phyloP scores from a whole-genome alignment of 2,888 invertebrate species.

The Chrysodeixis includens region DNA sequence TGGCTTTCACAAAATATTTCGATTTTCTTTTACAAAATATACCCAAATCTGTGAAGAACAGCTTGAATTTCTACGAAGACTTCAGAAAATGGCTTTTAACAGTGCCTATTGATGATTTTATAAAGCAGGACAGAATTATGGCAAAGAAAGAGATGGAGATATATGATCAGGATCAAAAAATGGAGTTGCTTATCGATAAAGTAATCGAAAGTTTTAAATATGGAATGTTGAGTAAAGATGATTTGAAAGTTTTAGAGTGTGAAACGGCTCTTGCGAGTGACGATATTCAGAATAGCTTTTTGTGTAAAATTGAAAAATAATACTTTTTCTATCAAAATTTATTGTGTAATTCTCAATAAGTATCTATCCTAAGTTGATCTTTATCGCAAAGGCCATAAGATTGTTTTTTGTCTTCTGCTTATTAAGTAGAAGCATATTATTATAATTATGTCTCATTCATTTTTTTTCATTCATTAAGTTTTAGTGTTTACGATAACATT shows the following conservation, averaged over 20 bases:
- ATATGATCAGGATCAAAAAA: conserved; percentile 41
- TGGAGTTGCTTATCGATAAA: conserved; percentile 54
- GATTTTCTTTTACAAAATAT: background rate
- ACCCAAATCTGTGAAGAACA: background rate
- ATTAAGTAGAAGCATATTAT: too few species aligned
- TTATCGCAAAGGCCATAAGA: too few species aligned
- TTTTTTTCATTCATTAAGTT: too few species aligned
- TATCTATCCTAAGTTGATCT: too few species aligned
- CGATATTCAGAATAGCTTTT: conserved; percentile 18
- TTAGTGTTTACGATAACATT: too few species aligned
- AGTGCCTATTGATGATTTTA: conserved; percentile 51
- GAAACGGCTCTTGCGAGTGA: conserved; percentile 9
- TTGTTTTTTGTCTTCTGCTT: too few species aligned
- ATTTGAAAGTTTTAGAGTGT: conserved; percentile 24
- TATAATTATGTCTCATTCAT: too few species aligned
- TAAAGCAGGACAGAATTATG: conserved; percentile 14
- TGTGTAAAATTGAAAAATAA: conserved; percentile 7
- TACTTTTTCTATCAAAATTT: background rate
- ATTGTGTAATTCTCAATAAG: too few species aligned
- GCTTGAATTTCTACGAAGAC: background rate
- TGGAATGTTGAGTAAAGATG: conserved; percentile 11
- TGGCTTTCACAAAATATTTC: conserved; percentile 26
- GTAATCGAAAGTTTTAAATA: conserved; percentile 24
- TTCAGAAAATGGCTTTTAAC: conserved; percentile 22
- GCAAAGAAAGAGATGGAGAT: conserved; percentile 26